Conservation (phyloP, 2,888 invertebrate genomes). For the Platycnemis pennipes region DNA sequence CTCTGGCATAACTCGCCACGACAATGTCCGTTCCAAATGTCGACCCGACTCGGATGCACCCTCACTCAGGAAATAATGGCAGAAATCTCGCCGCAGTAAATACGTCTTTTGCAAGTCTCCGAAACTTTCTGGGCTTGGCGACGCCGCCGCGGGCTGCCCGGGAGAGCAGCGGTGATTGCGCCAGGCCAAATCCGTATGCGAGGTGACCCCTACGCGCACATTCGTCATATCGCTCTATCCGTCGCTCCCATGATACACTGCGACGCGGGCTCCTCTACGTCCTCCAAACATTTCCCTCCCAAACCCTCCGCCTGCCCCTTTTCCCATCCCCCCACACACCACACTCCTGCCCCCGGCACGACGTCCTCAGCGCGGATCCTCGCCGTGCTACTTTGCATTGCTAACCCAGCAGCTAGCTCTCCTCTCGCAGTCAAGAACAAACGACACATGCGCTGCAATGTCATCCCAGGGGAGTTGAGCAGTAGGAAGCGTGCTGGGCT, state of each 20-base stretch:
- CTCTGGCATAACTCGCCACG: too few relatives aligned
- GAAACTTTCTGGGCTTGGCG: not conserved
- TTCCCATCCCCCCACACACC: not conserved
- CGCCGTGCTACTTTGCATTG: constrained; percentile 38
- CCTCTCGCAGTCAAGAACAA: constrained; percentile 8
- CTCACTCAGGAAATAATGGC: not conserved
- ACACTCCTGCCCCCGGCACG: not conserved
- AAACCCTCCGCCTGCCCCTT: not conserved
- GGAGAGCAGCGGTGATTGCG: constrained; percentile 12
- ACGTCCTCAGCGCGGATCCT: not conserved
- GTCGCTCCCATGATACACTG: constrained; percentile 32
- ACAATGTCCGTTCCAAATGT: not conserved
- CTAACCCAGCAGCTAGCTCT: constrained; percentile 13
- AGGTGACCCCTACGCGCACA: not conserved
- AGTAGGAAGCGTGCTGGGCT: not conserved
- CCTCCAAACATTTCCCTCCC: not conserved
- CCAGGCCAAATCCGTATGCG: constrained; percentile 27
- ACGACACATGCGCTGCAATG: not conserved
- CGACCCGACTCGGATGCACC: not conserved
- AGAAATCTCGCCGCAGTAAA: not conserved
- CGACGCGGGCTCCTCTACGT: not conserved
- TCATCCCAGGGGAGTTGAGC: not conserved
- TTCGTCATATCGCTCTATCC: constrained; percentile 5
- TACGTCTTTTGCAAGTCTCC: not conserved
- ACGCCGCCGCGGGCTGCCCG: not conserved